phyloP scores from a whole-genome alignment of 2,888 invertebrate genomes.

The Hydropsyche betteni region DNA sequence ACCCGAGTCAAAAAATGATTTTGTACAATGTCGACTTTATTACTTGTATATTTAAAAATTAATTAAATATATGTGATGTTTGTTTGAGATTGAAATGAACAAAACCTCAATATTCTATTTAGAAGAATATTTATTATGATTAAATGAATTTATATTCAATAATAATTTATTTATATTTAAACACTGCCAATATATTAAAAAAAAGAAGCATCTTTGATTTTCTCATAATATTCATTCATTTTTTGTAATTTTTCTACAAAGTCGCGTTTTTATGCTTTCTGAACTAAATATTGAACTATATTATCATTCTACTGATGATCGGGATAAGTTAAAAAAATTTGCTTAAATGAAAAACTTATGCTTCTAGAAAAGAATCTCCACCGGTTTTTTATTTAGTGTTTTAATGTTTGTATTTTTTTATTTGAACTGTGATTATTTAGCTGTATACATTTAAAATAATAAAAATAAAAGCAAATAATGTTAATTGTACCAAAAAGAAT shows the following conservation, averaged over 20 bases:
- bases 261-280: slow-evolving; percentile 8
- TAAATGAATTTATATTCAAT: slow-evolving; percentile 39
- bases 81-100: slow-evolving; percentile 50
- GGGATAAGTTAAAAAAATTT: too few relatives aligned
- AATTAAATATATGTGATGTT: slow-evolving; percentile 42
- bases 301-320: too few relatives aligned
- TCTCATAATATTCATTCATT: slow-evolving; percentile 23
- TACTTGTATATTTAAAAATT: slow-evolving; percentile 32
- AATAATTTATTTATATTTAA: slow-evolving; percentile 50
- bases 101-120: slow-evolving; percentile 50
- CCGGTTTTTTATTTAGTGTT: slow-evolving; percentile 52
- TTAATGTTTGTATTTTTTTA: slow-evolving; percentile 59
- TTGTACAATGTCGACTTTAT: slow-evolving; percentile 52
- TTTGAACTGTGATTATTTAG: slow-evolving; percentile 72
- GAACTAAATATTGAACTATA: too few relatives aligned
- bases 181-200: slow-evolving; percentile 49
- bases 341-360: slow-evolving; percentile 63
- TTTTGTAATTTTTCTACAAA: slow-evolving; percentile 42
- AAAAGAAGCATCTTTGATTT: slow-evolving; percentile 34
- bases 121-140: slow-evolving; percentile 38
- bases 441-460: slow-evolving; percentile 68
- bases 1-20: slow-evolving; percentile 50
- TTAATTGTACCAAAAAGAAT: slow-evolving; percentile 49
- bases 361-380: slow-evolving; percentile 51
- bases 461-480: slow-evolving; percentile 66